phyloP scores from a whole-genome alignment of 2,888 invertebrate species.

The Spodoptera littoralis region DNA sequence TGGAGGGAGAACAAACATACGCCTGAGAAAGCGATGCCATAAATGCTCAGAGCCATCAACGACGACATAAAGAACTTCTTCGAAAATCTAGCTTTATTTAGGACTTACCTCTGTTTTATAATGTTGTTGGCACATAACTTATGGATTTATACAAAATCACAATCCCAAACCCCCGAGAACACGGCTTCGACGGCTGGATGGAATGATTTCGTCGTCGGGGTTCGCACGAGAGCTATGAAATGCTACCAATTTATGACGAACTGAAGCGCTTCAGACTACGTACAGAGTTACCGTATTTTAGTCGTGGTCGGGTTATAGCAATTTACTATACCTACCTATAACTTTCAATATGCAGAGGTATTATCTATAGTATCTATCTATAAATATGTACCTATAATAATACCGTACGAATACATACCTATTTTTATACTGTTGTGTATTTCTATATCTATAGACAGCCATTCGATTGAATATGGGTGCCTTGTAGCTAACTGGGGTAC shows the following conservation, averaged over 20 bases:
- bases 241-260: conserved; percentile 72
- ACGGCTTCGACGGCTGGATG: conserved; percentile 89
- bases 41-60: conserved; percentile 84
- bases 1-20: conserved; percentile 81
- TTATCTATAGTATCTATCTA: conserved; percentile 64
- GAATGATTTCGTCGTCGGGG: conserved; percentile 88
- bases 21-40: conserved; percentile 88
- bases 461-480: conserved; percentile 41
- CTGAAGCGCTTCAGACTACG: conserved; percentile 58
- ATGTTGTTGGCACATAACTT: conserved; percentile 87
- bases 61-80: conserved; percentile 71
- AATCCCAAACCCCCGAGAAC: conserved; percentile 88
- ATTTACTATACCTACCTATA: conserved; percentile 72
- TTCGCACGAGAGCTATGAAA: conserved; percentile 83
- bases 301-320: conserved; percentile 78
- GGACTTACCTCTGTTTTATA: conserved; percentile 84
- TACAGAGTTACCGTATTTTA: conserved; percentile 64
- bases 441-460: conserved; percentile 21
- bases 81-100: conserved; percentile 63
- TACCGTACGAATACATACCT: conserved; percentile 60
- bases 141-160: conserved; percentile 85
- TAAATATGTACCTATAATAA: conserved; percentile 59
- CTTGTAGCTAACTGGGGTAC: background rate
- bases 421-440: conserved; percentile 57
- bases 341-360: conserved; percentile 54